Percentiles rank a stretch among this genome's conserved stretches.
Conservation (phyloP, 2,888 invertebrate species). For the Cotesia congregata region DNA sequence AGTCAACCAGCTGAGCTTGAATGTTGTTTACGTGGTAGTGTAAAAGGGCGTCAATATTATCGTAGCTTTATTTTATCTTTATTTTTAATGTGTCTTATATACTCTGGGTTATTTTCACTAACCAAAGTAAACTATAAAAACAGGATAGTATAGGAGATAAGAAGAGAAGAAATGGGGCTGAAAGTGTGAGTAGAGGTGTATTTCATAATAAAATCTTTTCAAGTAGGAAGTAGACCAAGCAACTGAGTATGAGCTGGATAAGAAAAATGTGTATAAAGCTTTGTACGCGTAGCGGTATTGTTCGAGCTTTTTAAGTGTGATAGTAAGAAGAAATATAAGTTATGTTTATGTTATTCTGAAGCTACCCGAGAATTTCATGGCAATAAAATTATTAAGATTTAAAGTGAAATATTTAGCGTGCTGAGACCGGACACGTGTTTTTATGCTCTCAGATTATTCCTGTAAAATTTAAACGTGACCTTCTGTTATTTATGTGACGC, state of each 20-base stretch:
- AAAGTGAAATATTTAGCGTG: neutral
- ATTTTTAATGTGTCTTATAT: neutral
- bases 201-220: neutral
- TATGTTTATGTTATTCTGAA: neutral
- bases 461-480: neutral
- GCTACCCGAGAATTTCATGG: neutral
- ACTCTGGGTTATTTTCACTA: neutral
- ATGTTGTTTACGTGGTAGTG: constrained; percentile 1
- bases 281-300: neutral
- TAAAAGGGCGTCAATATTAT: constrained; percentile 6
- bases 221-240: neutral
- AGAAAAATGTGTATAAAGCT: neutral
- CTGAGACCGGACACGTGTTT: neutral
- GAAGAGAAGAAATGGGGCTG: neutral
- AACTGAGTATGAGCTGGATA: neutral
- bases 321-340: neutral
- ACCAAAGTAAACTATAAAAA: neutral
- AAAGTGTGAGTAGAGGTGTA: neutral
- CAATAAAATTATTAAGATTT: neutral
- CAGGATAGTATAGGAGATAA: neutral
- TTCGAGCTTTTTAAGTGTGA: neutral
- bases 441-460: neutral
- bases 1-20: neutral
- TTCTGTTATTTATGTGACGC: neutral
- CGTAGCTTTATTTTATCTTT: neutral